These are phyloP conservation scores for Epinotia demarniana DNA, from an alignment of 2,888 invertebrate species.

Conservation along the genomic window DNA sequence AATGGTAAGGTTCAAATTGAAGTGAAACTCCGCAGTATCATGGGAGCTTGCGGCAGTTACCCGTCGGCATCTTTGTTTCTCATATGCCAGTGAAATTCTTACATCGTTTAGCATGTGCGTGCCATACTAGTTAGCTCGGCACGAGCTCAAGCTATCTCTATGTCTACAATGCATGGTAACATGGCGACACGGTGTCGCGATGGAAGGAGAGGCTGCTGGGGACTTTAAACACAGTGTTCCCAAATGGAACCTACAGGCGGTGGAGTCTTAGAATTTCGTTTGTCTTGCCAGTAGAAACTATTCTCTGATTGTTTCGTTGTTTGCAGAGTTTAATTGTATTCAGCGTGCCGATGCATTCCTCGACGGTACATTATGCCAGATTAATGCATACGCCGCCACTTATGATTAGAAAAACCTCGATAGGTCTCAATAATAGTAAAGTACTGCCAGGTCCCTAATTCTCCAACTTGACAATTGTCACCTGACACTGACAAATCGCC, in stretches of 20 bases:
- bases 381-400: background rate
- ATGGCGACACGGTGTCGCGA: conserved; percentile 3
- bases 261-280: conserved; percentile 4
- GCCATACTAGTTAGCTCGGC: conserved; percentile 39
- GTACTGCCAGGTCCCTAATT: no score
- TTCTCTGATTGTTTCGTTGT: background rate
- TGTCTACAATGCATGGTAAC: conserved; percentile 12
- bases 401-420: no score
- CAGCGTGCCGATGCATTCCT: background rate
- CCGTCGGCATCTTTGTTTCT: conserved; percentile 64
- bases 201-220: background rate
- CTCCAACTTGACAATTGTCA: no score
- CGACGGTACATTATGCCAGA: background rate
- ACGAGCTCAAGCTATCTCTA: conserved; percentile 29
- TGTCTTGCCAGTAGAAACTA: background rate
- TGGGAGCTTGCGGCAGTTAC: background rate
- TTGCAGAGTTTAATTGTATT: conserved; percentile 13
- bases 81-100: conserved; percentile 70
- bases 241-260: background rate
- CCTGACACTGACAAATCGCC: no score
- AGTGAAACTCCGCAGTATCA: background rate
- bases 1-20: background rate
- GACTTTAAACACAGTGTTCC: background rate
- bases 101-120: conserved; percentile 59
- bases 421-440: no score